Conservation (phyloP, 2,888 invertebrate genomes). For the Cyclophora albipunctata region DNA sequence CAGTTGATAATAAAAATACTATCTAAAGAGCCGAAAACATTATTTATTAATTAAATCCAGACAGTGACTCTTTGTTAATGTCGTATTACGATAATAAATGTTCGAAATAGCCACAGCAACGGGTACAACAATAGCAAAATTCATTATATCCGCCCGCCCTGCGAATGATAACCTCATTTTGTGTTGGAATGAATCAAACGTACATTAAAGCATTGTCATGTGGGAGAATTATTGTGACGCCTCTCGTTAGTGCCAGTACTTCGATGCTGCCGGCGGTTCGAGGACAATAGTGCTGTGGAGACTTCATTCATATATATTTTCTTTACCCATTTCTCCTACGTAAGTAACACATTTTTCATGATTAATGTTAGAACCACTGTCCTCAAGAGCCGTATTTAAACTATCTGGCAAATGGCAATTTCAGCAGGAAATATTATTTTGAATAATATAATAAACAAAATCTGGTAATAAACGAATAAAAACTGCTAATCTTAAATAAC, state of each 20-base stretch:
- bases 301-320: neutral
- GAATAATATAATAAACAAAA: too few species aligned
- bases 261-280: conserved; percentile 48
- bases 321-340: too few species aligned
- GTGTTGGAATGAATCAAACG: conserved; percentile 70
- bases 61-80: conserved; percentile 14
- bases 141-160: conserved; percentile 56
- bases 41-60: neutral
- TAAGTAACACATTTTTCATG: neutral
- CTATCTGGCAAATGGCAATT: too few species aligned
- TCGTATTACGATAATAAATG: conserved; percentile 20
- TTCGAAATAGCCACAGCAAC: conserved; percentile 15
- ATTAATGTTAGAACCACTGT: too few species aligned
- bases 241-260: conserved; percentile 60
- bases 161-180: conserved; percentile 73
- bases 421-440: too few species aligned
- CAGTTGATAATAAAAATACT: too few species aligned
- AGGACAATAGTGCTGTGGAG: conserved; percentile 28
- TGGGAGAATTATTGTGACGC: conserved; percentile 73
- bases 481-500: too few species aligned
- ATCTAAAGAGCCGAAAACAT: too few species aligned
- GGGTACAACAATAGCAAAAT: conserved; percentile 53
- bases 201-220: conserved; percentile 72
- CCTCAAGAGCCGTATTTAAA: too few species aligned
- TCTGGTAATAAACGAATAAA: too few species aligned